Conservation (phyloP, 2,888 invertebrate species). For the Platypus cylindrus region DNA sequence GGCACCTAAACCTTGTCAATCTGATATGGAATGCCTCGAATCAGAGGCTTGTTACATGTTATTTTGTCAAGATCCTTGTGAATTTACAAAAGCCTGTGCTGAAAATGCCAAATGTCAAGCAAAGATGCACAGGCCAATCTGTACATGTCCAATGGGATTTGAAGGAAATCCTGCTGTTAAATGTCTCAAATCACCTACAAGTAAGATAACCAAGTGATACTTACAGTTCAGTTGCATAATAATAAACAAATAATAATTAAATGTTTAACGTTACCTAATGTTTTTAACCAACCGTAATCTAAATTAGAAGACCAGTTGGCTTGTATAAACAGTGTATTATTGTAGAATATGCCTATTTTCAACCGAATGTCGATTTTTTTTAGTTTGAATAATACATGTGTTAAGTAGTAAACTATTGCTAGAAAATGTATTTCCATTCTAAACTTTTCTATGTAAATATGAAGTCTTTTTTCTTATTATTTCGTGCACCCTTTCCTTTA, state of each 20-base stretch:
- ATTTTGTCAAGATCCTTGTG: slow-evolving; percentile 71
- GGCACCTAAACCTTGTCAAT: slow-evolving; percentile 66
- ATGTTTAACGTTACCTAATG: slow-evolving; percentile 2
- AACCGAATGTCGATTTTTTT: too few relatives aligned
- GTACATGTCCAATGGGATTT: slow-evolving; percentile 66
- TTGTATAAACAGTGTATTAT: too few relatives aligned
- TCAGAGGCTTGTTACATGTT: slow-evolving; percentile 74
- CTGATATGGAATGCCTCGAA: slow-evolving; percentile 73
- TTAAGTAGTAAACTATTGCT: too few relatives aligned
- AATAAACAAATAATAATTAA: not conserved
- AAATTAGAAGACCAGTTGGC: slow-evolving; percentile 9
- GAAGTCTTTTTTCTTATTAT: slow-evolving; percentile 6
- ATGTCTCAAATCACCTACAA: slow-evolving; percentile 62
- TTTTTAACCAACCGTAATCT: slow-evolving; percentile 8
- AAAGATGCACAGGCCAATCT: slow-evolving; percentile 72
- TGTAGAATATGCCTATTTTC: too few relatives aligned
- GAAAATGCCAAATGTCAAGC: slow-evolving; percentile 64
- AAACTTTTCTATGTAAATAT: slow-evolving; percentile 7
- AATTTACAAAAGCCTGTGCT: slow-evolving; percentile 66
- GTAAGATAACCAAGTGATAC: slow-evolving; percentile 44
- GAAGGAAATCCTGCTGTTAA: slow-evolving; percentile 72
- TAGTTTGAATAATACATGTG: too few relatives aligned
- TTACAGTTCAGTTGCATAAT: slow-evolving; percentile 1
- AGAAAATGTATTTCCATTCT: too few relatives aligned
- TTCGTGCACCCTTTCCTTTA: slow-evolving; percentile 33